phyloP scores from a whole-genome alignment of 2,797 vertebrate genomes.

The Zenarchopterus dispar region DNA sequence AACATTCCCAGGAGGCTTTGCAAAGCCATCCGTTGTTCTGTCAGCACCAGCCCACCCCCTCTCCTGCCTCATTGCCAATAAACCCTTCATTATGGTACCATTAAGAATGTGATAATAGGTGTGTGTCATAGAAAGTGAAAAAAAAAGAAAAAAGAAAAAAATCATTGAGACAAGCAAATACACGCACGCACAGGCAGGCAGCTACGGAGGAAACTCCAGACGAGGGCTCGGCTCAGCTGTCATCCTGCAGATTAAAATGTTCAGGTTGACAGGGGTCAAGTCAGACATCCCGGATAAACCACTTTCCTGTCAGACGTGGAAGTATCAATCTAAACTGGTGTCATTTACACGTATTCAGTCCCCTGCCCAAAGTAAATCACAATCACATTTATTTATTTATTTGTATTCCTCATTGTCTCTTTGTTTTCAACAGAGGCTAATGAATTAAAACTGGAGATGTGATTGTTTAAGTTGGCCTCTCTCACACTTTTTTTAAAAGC shows the following conservation, averaged over 20 bases:
- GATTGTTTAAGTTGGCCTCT: no score
- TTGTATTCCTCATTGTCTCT: not conserved
- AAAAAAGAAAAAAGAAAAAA: constrained; percentile 4
- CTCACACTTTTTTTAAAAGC: no score
- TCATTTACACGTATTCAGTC: constrained; percentile 3
- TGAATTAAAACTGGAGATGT: no score
- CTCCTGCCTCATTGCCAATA: constrained; percentile 67
- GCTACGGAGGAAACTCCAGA: constrained; percentile 50
- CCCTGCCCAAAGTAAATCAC: not conserved
- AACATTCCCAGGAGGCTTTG: constrained; percentile 65
- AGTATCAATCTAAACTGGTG: constrained; percentile 21
- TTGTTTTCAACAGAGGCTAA: no score
- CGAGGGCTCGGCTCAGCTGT: constrained; percentile 75
- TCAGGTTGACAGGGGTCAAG: constrained; percentile 73
- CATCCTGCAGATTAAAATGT: constrained; percentile 83
- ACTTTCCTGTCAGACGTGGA: constrained; percentile 41
- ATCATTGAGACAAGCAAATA: constrained; percentile 51
- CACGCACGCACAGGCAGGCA: constrained; percentile 20
- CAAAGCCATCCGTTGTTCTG: constrained; percentile 69
- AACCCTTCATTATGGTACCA: constrained; percentile 81
- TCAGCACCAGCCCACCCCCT: constrained; percentile 50
- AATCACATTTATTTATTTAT: not conserved
- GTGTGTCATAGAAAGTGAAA: constrained; percentile 25
- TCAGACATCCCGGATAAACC: constrained; percentile 67
- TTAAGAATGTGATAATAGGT: constrained; percentile 79